A percentile compares a stretch with the other conserved stretches of the same genome.
Conservation (phyloP, 2,888 invertebrate genomes). For the Melanotus villosus region DNA sequence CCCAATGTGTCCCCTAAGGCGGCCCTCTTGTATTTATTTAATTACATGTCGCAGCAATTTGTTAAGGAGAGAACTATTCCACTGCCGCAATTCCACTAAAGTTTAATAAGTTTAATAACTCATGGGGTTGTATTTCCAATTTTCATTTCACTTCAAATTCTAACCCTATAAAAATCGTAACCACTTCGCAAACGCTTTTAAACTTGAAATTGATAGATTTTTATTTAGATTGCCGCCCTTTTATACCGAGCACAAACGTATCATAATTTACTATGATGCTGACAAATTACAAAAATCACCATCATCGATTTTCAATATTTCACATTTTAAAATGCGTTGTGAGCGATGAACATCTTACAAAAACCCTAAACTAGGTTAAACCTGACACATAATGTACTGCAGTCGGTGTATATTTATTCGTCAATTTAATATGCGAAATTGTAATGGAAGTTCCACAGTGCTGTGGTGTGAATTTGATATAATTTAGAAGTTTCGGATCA, state of each 20-base stretch:
- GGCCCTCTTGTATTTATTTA: constrained; percentile 25
- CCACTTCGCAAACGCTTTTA: background rate
- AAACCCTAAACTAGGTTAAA: constrained; percentile 6
- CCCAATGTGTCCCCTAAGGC: constrained; percentile 5
- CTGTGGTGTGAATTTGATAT: constrained; percentile 26
- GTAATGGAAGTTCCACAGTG: constrained; percentile 31
- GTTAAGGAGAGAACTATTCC: constrained; percentile 10
- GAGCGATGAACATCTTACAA: constrained; percentile 16
- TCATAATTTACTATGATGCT: constrained; percentile 21
- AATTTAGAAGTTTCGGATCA: constrained; percentile 31
- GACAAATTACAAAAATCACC: constrained; percentile 19
- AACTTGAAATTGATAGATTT: constrained; percentile 18
- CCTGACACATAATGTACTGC: constrained; percentile 8
- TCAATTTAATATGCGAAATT: constrained; percentile 27
- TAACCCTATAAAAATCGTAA: background rate
- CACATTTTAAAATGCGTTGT: constrained; percentile 12
- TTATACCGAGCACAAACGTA: constrained; percentile 10
- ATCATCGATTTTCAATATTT: constrained; percentile 17
- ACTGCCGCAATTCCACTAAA: background rate
- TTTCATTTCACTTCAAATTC: background rate
- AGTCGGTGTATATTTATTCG: constrained; percentile 14
- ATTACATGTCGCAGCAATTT: constrained; percentile 23
- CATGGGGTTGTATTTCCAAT: background rate
- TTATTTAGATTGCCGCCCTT: constrained; percentile 24
- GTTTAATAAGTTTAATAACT: constrained; percentile 9